Evolutionary conservation across 2,888 invertebrate species (phyloP).

Genomic region (Limnephilus auricula): DNA sequence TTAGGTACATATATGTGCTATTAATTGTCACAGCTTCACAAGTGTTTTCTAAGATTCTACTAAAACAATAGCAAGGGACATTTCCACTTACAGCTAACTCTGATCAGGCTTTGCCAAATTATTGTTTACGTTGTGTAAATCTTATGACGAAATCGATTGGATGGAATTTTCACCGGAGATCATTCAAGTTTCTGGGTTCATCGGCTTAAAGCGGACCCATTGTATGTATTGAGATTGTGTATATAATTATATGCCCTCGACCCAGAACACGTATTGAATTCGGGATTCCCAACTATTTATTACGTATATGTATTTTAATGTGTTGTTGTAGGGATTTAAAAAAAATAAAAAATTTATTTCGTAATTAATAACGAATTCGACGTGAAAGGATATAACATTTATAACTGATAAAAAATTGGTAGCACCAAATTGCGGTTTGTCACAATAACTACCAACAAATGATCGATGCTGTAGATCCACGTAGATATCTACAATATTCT

Average conservation of each 20-base stretch:
- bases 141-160: background rate
- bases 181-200: slow-evolving; percentile 23
- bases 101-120: background rate
- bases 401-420: background rate
- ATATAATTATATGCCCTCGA: background rate
- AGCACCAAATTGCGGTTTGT: background rate
- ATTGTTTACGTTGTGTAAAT: slow-evolving; percentile 25
- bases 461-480: background rate
- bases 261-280: background rate
- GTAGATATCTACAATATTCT: background rate
- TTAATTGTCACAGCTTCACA: no score
- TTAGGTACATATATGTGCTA: no score
- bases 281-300: slow-evolving; percentile 11
- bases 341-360: background rate
- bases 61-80: background rate
- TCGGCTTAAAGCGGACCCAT: background rate
- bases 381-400: background rate
- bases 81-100: background rate
- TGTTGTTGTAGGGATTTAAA: no score
- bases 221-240: background rate
- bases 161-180: background rate
- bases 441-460: background rate
- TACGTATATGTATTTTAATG: background rate
- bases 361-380: background rate
- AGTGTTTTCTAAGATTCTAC: background rate